Percentiles rank a stretch among this genome's conserved stretches.
These are phyloP conservation scores for Manis javanica DNA, from an alignment of 2,797 vertebrate species.

Conservation along the genomic window DNA sequence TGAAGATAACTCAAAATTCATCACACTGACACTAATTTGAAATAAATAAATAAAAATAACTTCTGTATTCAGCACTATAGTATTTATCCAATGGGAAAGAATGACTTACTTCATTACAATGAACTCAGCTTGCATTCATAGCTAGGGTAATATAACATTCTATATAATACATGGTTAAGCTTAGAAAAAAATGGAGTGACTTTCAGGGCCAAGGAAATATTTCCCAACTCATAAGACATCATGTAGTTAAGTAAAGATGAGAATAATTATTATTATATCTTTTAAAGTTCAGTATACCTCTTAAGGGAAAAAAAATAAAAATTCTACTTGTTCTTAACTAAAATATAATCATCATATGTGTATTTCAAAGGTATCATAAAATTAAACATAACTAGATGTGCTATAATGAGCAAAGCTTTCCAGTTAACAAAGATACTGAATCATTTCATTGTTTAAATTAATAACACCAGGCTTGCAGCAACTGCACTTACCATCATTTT, in stretches of 20 bases:
- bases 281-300: conserved; percentile 53
- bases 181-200: not conserved
- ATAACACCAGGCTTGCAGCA: conserved; percentile 47
- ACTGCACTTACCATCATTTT: conserved; percentile 26
- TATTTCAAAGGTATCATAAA: conserved; percentile 70
- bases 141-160: not conserved
- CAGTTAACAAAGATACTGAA: conserved; percentile 56
- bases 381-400: conserved; percentile 57
- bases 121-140: not conserved
- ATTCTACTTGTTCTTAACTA: conserved; percentile 59
- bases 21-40: not conserved
- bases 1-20: not conserved
- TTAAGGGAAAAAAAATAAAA: conserved; percentile 51
- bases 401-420: conserved; percentile 46
- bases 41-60: conserved; percentile 1
- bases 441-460: conserved; percentile 36
- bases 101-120: not conserved
- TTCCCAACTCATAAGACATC: not conserved
- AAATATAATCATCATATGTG: conserved; percentile 25
- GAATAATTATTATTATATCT: conserved; percentile 38
- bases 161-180: not conserved
- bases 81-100: conserved; percentile 15
- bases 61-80: not conserved
- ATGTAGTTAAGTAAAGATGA: not conserved
- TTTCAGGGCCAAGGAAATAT: conserved; percentile 35